These are phyloP conservation scores for Cricetomys ansorgei DNA, from an alignment of 2,113 vertebrate genomes.

Conservation along the genomic window DNA sequence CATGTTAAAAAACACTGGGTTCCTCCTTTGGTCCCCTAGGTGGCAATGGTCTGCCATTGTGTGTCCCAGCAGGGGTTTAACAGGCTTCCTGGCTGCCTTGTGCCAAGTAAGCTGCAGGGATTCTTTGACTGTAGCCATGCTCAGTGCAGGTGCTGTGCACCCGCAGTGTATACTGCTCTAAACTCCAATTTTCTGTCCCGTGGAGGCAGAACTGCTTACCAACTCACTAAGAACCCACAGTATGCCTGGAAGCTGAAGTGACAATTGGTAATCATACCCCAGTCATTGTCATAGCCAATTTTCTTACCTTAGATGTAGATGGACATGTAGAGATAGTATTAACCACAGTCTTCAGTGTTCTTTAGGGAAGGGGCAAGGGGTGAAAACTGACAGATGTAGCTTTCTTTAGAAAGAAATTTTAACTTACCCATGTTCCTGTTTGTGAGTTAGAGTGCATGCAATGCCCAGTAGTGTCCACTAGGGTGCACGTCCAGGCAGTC, in stretches of 20 bases:
- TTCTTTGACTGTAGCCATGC: neutral
- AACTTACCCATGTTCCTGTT: neutral
- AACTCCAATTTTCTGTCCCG: neutral
- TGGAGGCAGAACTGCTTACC: neutral
- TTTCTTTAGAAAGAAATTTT: neutral
- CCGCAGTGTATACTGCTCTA: neutral
- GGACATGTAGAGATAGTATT: neutral
- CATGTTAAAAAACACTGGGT: neutral
- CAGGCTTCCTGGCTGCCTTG: neutral
- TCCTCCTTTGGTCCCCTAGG: neutral
- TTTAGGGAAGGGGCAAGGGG: accelerated
- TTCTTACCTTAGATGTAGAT: neutral
- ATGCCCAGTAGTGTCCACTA: neutral
- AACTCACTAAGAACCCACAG: neutral
- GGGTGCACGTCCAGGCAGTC: neutral
- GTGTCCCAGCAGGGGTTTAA: neutral
- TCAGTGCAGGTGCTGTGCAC: neutral
- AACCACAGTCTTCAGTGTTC: neutral
- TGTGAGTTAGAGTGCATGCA: neutral
- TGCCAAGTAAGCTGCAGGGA: neutral
- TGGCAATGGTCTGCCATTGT: neutral
- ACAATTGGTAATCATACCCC: neutral
- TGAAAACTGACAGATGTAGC: neutral
- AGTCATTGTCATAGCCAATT: neutral
- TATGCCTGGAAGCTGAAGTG: neutral